A percentile compares a stretch with the other conserved stretches of the same genome.
These are phyloP conservation scores for Ophion slaviceki DNA, from an alignment of 2,888 invertebrate species.

Conservation along the genomic window DNA sequence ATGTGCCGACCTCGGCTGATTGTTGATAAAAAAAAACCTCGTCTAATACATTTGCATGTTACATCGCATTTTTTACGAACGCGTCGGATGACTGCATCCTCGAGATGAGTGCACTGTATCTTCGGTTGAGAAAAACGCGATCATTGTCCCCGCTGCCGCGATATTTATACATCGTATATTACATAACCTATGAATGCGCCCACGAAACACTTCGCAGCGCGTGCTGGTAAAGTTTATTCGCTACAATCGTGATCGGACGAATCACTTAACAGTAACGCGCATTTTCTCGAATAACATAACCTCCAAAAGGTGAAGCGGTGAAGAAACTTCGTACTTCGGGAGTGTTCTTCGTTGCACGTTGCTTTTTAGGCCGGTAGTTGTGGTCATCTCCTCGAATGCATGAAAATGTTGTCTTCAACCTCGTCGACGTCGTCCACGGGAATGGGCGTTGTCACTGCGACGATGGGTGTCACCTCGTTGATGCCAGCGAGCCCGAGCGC, in stretches of 20 bases:
- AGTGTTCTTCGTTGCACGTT: not conserved
- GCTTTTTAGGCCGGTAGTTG: not conserved
- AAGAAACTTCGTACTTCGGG: not conserved
- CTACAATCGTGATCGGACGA: slow-evolving; percentile 6
- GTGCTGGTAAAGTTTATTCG: not conserved
- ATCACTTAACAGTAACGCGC: slow-evolving; percentile 6
- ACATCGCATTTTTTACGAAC: not conserved
- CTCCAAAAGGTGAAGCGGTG: not conserved
- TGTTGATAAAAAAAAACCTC: not conserved
- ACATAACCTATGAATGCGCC: slow-evolving; percentile 13
- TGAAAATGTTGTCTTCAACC: slow-evolving; percentile 50
- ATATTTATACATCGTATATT: slow-evolving; percentile 1
- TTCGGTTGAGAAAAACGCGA: not conserved
- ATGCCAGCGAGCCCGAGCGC: slow-evolving; percentile 52
- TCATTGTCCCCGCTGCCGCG: not conserved
- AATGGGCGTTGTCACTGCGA: slow-evolving; percentile 5
- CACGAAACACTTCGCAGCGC: slow-evolving; percentile 4
- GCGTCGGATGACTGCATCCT: not conserved
- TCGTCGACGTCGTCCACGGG: slow-evolving; percentile 54
- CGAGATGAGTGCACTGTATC: not conserved
- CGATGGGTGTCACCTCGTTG: slow-evolving; percentile 11
- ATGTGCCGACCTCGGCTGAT: not conserved
- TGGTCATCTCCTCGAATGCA: not conserved
- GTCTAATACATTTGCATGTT: not conserved
- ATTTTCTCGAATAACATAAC: slow-evolving; percentile 1